Conservation (phyloP, 2,888 invertebrate species). For the Scaptomyza caliginosa region DNA sequence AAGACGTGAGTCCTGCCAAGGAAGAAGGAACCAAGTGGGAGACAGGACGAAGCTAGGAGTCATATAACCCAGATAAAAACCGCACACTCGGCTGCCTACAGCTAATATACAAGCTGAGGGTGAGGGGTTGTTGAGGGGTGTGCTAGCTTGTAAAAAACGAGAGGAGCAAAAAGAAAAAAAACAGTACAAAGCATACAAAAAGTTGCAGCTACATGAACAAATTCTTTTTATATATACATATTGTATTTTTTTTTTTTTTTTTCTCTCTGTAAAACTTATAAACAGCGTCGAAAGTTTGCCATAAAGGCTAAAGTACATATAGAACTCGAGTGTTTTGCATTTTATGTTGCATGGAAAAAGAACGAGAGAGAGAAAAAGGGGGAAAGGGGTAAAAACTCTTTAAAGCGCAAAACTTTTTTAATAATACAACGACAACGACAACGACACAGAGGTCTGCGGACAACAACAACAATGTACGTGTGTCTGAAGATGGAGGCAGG, state of each 20-base stretch:
- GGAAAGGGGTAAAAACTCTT: slow-evolving; percentile 51
- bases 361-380: not conserved
- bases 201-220: slow-evolving; percentile 55
- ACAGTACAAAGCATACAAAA: slow-evolving; percentile 60
- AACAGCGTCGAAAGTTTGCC: slow-evolving; percentile 72
- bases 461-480: slow-evolving; percentile 23
- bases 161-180: slow-evolving; percentile 51
- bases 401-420: slow-evolving; percentile 72
- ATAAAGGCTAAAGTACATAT: slow-evolving; percentile 70
- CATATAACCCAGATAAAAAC: slow-evolving; percentile 70
- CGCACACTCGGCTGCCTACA: slow-evolving; percentile 69
- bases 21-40: not conserved
- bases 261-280: slow-evolving; percentile 62
- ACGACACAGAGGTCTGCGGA: slow-evolving; percentile 11
- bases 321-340: slow-evolving; percentile 71
- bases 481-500: not conserved
- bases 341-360: slow-evolving; percentile 67
- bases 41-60: slow-evolving; percentile 26
- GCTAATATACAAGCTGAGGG: slow-evolving; percentile 15
- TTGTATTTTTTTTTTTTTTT: not conserved
- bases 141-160: not conserved
- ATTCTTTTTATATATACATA: slow-evolving; percentile 23
- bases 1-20: not conserved
- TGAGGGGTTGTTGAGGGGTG: not conserved
- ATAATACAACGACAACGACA: slow-evolving; percentile 72